Conservation (phyloP, 92 coral and sea anemone species). For the Meandrina meandrites region DNA sequence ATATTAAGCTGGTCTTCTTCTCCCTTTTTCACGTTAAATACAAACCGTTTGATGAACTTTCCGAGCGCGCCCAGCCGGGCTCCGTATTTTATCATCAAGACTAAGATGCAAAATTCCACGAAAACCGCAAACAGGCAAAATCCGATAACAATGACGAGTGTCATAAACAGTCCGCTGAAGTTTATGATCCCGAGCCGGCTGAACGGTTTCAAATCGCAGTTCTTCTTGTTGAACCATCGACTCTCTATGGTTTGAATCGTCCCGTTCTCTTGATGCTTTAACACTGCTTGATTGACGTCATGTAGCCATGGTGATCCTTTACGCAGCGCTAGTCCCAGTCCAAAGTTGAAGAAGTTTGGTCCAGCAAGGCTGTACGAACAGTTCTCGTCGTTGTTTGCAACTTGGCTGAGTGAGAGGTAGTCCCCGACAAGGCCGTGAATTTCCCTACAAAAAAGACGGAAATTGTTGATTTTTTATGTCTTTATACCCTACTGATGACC, state of each 20-base stretch:
- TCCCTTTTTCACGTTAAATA: slow-evolving; percentile 34
- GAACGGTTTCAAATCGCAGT: slow-evolving; percentile 24
- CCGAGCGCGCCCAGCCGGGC: slow-evolving; percentile 37
- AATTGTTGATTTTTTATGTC: not conserved
- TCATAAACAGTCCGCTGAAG: slow-evolving; percentile 71
- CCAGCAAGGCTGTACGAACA: slow-evolving; percentile 65
- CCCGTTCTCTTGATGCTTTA: slow-evolving; percentile 72
- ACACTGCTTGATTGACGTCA: slow-evolving; percentile 57
- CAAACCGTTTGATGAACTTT: slow-evolving; percentile 34
- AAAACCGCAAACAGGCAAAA: slow-evolving; percentile 60
- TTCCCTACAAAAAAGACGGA: slow-evolving; percentile 43
- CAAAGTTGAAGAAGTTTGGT: slow-evolving; percentile 59
- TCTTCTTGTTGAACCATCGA: slow-evolving; percentile 51
- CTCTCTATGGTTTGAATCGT: slow-evolving; percentile 41
- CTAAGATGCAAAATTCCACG: slow-evolving; percentile 43
- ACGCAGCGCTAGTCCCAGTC: slow-evolving; percentile 69
- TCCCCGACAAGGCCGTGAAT: slow-evolving; percentile 84
- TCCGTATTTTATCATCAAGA: slow-evolving; percentile 31
- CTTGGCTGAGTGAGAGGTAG: slow-evolving; percentile 59
- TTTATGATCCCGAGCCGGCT: slow-evolving; percentile 37
- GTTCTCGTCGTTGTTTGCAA: slow-evolving; percentile 50
- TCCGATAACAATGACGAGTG: slow-evolving; percentile 46
- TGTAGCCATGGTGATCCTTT: slow-evolving; percentile 76
- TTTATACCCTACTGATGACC: too few species aligned
- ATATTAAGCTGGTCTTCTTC: slow-evolving; percentile 36